Evolutionary conservation across 2,888 invertebrate genomes (phyloP), one percentile per base, ranked within the genome.

Genomic region (Hypolimnas misippus): DNA sequence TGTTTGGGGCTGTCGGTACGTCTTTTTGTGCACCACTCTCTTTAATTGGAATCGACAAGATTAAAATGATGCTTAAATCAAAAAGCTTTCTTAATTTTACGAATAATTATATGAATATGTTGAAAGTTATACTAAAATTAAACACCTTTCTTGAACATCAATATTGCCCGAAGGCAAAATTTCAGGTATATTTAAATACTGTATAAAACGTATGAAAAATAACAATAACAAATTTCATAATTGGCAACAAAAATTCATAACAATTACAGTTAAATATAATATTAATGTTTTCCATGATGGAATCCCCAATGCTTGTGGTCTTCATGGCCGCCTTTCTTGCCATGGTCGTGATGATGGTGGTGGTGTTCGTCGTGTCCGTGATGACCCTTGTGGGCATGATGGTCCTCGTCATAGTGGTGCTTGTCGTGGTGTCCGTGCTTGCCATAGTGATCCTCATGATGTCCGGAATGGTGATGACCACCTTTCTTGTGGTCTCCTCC

Each of bases 401-500:
- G 96, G 71, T 94, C 96, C 70, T 96, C 95, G 72, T 96, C 96
- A 80, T 95, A 94, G 78, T 96, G 96, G 66, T 95, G 95, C 81
- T 97, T 96, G 78, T 96, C 95, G 80, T 95, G 95, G 77, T 96
- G 95, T 10, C 95, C 96, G 75, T 96, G 95, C 78, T 96, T 95
- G 57, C 96, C 96, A 76, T 96, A 94, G 76, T 96, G 95, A 58
- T 95, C 95, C 66, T 95, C 95, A 82, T 96, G 95, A 77, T 96
- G 94, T 3, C 95, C 96, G 70, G 95, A 94, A 77, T 96, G 95
- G 79, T 96, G 95, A 76, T 95, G 95, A 19, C 94, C 95, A 17
- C 96, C 96, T 92, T 97, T 96, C 90, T 96, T 96, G 87, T 96
- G 96, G 70, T 94, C 94, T 21, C 95, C 96, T 65, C 94, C 95